These are phyloP conservation scores for Taeniopygia guttata DNA, from an alignment of 2,797 vertebrate genomes.

Conservation along the genomic window DNA sequence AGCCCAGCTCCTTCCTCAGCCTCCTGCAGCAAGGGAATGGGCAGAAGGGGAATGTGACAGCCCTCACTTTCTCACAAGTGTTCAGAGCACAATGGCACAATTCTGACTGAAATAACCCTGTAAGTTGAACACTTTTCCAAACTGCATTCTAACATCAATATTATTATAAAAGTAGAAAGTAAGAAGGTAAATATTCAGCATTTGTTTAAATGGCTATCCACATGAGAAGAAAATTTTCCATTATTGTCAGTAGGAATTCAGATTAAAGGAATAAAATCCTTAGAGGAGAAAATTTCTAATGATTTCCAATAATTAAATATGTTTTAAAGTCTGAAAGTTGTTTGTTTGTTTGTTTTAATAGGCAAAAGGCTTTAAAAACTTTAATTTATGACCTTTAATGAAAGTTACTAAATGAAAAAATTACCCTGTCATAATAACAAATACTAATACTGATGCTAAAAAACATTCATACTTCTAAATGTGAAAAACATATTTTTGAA, in stretches of 20 bases:
- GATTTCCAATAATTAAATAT: background rate
- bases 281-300: background rate
- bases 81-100: background rate
- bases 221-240: background rate
- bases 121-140: background rate
- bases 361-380: background rate
- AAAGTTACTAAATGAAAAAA: constrained; percentile 13
- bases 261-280: background rate
- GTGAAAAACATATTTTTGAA: background rate
- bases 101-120: background rate
- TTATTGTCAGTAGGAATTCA: background rate
- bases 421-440: background rate
- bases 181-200: background rate
- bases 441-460: background rate
- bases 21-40: background rate
- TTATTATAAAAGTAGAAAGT: background rate
- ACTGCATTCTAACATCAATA: background rate
- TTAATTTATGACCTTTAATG: constrained; percentile 1
- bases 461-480: background rate
- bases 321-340: background rate
- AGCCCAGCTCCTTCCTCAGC: background rate
- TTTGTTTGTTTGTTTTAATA: background rate
- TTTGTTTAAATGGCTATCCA: background rate
- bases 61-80: background rate
- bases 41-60: background rate